Evolutionary conservation across 2,888 invertebrate species (phyloP).

Genomic region (Dusona sp.): DNA sequence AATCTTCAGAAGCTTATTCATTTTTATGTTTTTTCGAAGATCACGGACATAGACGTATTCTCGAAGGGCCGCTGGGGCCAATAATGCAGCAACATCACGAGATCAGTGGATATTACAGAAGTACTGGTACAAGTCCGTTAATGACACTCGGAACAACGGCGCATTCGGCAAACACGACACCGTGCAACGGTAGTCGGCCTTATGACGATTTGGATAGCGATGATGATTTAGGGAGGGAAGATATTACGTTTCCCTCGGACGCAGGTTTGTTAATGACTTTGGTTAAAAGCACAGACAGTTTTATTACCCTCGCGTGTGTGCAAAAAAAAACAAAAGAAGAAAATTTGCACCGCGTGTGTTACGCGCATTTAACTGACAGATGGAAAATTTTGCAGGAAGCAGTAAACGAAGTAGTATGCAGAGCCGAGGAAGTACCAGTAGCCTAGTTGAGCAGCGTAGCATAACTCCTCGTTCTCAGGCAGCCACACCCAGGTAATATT

Average conservation of each 20-base stretch:
- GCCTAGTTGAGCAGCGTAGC: constrained; percentile 92
- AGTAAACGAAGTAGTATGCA: constrained; percentile 96
- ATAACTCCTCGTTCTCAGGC: constrained; percentile 96
- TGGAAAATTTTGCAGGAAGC: constrained; percentile 90
- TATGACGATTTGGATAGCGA: constrained; percentile 95
- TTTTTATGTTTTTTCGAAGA: constrained; percentile 70
- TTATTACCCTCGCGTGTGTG: background rate
- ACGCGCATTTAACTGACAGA: constrained; percentile 85
- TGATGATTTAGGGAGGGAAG: constrained; percentile 94
- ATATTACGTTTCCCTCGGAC: constrained; percentile 93
- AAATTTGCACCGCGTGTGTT: constrained; percentile 9
- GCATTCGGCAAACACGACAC: constrained; percentile 85
- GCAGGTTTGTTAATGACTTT: constrained; percentile 85
- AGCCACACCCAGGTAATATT: constrained; percentile 92
- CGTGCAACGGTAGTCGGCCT: constrained; percentile 88
- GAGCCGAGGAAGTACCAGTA: constrained; percentile 96
- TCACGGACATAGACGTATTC: constrained; percentile 81
- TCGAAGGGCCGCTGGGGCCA: constrained; percentile 80
- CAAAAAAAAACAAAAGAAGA: constrained; percentile 39
- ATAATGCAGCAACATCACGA: constrained; percentile 80
- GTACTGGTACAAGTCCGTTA: constrained; percentile 88
- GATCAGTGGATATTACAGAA: constrained; percentile 85
- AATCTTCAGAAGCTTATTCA: background rate
- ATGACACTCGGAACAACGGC: constrained; percentile 85
- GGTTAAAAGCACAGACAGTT: constrained; percentile 7